phyloP scores from a whole-genome alignment of 2,797 vertebrate species.

The Bovichtus diacanthus region DNA sequence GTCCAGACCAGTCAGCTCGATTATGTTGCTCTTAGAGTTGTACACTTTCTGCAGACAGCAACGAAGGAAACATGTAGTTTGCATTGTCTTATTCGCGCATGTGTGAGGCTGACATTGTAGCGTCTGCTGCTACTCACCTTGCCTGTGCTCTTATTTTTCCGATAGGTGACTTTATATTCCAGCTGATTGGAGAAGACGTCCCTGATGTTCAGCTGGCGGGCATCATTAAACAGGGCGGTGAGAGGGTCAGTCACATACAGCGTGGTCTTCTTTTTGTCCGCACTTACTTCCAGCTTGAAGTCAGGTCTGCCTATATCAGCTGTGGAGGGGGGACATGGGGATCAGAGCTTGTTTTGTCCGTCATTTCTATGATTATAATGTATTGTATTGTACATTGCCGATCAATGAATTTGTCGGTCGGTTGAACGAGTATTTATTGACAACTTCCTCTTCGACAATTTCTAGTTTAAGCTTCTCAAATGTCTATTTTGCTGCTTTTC shows the following conservation, averaged over 20 bases:
- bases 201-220: slow-evolving; percentile 82
- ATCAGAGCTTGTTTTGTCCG: not conserved
- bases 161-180: slow-evolving; percentile 88
- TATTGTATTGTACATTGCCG: not conserved
- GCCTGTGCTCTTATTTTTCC: slow-evolving; percentile 90
- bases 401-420: too few species aligned
- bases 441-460: not conserved
- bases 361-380: not conserved
- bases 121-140: slow-evolving; percentile 82
- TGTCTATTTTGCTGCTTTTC: not conserved
- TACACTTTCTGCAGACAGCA: slow-evolving; percentile 83
- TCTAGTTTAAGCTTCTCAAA: not conserved
- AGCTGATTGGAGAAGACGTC: slow-evolving; percentile 88
- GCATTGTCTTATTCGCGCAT: not conserved
- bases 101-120: too few species aligned
- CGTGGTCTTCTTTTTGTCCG: slow-evolving; percentile 75
- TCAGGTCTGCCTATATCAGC: slow-evolving; percentile 87
- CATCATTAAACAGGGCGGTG: slow-evolving; percentile 80
- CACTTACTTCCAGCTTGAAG: slow-evolving; percentile 80
- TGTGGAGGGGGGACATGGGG: slow-evolving; percentile 59
- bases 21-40: slow-evolving; percentile 67
- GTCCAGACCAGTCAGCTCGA: slow-evolving; percentile 83
- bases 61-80: not conserved
- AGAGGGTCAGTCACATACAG: slow-evolving; percentile 84
- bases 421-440: too few species aligned